phyloP scores from a whole-genome alignment of 2,797 vertebrate genomes.

The Sebastes dallii region DNA sequence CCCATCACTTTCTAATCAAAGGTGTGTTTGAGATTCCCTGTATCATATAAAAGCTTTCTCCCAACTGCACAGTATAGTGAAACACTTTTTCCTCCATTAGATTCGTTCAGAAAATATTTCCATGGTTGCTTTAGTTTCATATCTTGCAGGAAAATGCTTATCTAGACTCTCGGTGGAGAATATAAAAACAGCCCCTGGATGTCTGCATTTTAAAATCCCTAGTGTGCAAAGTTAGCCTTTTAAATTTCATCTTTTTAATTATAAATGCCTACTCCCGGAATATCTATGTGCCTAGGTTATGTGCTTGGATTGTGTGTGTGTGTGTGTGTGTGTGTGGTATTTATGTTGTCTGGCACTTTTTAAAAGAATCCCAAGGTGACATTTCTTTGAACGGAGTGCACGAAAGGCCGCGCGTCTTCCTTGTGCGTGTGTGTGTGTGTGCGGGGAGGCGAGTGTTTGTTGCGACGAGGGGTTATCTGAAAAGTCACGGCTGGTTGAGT shows the following conservation, averaged over 20 bases:
- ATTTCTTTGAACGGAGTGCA: slow-evolving; percentile 67
- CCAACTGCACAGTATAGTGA: not conserved
- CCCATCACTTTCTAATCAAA: slow-evolving; percentile 26
- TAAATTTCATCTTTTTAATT: slow-evolving; percentile 57
- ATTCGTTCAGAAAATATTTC: slow-evolving; percentile 36
- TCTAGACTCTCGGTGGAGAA: slow-evolving; percentile 41
- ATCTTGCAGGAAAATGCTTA: slow-evolving; percentile 53
- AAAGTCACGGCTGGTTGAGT: slow-evolving; percentile 76
- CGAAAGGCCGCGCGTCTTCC: slow-evolving; percentile 37
- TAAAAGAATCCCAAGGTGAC: slow-evolving; percentile 74
- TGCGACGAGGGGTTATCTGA: slow-evolving; percentile 58
- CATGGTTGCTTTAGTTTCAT: slow-evolving; percentile 34
- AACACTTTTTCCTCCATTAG: not conserved
- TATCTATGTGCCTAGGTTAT: slow-evolving; percentile 1
- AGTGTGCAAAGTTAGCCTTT: slow-evolving; percentile 51
- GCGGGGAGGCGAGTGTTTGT: slow-evolving; percentile 18
- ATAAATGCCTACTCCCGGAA: slow-evolving; percentile 52
- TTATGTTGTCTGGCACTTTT: slow-evolving; percentile 55
- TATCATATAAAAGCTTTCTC: not conserved
- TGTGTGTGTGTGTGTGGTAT: slow-evolving; percentile 38
- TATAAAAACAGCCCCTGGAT: slow-evolving; percentile 62
- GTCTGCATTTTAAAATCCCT: slow-evolving; percentile 66
- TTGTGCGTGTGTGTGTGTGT: not conserved
- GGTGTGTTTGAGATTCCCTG: slow-evolving; percentile 1
- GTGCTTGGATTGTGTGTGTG: not conserved